Evolutionary conservation across 1,140 invertebrate species (phyloP).

Genomic region (Drosophila mojavensis): DNA sequence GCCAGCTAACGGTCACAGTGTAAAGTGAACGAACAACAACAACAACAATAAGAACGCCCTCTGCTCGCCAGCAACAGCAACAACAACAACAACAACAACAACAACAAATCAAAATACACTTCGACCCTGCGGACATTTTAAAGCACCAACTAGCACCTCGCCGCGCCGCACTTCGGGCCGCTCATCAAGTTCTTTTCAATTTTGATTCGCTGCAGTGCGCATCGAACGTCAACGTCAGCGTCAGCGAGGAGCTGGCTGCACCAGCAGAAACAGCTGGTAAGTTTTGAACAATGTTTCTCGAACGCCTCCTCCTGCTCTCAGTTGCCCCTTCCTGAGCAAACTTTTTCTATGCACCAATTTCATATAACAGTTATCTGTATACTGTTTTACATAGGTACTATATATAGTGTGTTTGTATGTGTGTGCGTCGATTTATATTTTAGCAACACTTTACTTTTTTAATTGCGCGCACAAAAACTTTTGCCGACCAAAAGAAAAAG

Average conservation of each 20-base stretch:
- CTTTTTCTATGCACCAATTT: conserved; percentile 22
- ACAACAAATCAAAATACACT: conserved; percentile 20
- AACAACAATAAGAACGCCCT: background rate
- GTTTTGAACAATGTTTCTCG: conserved; percentile 12
- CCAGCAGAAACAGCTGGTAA: conserved; percentile 43
- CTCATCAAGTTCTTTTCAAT: conserved; percentile 17
- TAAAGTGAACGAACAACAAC: conserved; percentile 28
- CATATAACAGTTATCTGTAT: conserved; percentile 3
- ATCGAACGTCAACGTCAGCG: conserved; percentile 10
- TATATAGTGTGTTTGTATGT: background rate
- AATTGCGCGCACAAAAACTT: background rate
- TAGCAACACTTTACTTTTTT: conserved; percentile 3
- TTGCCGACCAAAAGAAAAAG: background rate
- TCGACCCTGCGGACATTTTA: conserved; percentile 18
- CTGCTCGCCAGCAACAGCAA: conserved; percentile 7
- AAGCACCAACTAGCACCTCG: background rate
- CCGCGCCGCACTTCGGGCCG: background rate
- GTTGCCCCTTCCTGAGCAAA: background rate
- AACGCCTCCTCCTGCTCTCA: background rate
- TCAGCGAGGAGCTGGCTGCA: conserved; percentile 28
- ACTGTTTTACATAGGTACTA: background rate
- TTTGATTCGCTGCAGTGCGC: conserved; percentile 15
- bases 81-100: conserved; percentile 10
- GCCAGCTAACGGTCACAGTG: conserved; percentile 45
- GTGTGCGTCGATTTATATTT: background rate